Evolutionary conservation across 2,113 vertebrate species (phyloP).

Genomic region (Phainopepla nitens): DNA sequence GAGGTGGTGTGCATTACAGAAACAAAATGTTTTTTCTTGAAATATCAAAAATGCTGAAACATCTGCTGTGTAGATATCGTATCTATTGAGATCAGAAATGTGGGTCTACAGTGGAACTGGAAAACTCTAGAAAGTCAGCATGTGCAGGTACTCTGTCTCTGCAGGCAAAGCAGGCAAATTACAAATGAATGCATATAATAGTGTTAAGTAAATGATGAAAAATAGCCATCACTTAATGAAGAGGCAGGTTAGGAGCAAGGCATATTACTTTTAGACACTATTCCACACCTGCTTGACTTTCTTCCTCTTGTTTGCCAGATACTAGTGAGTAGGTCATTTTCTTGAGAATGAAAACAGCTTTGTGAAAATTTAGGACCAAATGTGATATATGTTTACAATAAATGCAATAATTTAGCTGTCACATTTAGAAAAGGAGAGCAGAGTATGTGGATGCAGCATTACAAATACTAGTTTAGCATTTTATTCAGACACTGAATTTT

Average conservation of each 20-base stretch:
- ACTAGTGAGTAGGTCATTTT: background rate
- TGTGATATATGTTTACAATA: background rate
- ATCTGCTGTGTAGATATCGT: background rate
- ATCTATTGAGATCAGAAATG: background rate
- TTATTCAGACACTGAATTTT: background rate
- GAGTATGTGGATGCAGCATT: background rate
- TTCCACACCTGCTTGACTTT: background rate
- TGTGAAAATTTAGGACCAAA: background rate
- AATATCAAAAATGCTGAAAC: background rate
- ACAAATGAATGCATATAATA: background rate
- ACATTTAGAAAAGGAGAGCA: background rate
- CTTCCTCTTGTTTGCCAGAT: background rate
- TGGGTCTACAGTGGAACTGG: background rate
- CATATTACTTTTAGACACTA: background rate
- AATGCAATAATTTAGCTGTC: background rate
- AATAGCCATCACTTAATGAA: background rate
- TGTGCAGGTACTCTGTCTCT: background rate
- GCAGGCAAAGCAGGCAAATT: background rate
- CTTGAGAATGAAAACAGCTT: background rate
- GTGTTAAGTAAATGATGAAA: background rate
- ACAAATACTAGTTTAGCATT: background rate
- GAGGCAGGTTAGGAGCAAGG: background rate
- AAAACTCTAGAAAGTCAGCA: background rate
- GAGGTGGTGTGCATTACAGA: background rate
- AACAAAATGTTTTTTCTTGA: background rate